Evolutionary conservation across 2,888 invertebrate genomes (phyloP).

Genomic region (Micoletzkya japonica): DNA sequence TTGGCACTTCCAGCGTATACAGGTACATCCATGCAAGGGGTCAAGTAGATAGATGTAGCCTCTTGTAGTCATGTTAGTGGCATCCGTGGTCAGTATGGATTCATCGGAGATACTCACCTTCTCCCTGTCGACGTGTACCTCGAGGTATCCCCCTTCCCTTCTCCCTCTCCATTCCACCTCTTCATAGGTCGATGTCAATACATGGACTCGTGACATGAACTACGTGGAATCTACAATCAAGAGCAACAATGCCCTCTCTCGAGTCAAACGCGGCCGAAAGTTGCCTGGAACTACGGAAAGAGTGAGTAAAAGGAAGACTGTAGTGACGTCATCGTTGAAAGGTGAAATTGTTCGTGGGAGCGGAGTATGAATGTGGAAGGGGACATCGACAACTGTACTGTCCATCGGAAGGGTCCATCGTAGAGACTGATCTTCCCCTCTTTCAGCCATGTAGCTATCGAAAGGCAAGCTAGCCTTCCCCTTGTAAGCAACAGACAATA

Average conservation of each 20-base stretch:
- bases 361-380: slow-evolving; percentile 94
- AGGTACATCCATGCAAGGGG: not conserved
- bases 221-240: slow-evolving; percentile 28
- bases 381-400: slow-evolving; percentile 90
- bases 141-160: no score
- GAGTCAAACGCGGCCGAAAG: no score
- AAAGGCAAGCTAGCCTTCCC: not conserved
- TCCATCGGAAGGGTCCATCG: slow-evolving; percentile 70
- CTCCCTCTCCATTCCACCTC: no score
- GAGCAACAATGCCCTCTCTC: not conserved
- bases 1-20: not conserved
- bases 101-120: slow-evolving; percentile 67
- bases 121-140: slow-evolving; percentile 84
- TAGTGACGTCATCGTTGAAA: slow-evolving; percentile 19
- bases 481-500: no score
- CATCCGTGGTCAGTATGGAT: slow-evolving; percentile 22
- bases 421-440: slow-evolving; percentile 83
- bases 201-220: slow-evolving; percentile 37
- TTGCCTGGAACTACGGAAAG: slow-evolving; percentile 27
- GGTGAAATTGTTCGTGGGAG: slow-evolving; percentile 76
- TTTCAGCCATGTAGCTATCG: slow-evolving; percentile 84
- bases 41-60: no score
- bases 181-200: slow-evolving; percentile 29
- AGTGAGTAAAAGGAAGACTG: slow-evolving; percentile 26
- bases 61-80: slow-evolving; percentile 1